These are phyloP conservation scores for Pyrrhura leucotis DNA, from an alignment of 2,797 vertebrate species.

Conservation along the genomic window DNA sequence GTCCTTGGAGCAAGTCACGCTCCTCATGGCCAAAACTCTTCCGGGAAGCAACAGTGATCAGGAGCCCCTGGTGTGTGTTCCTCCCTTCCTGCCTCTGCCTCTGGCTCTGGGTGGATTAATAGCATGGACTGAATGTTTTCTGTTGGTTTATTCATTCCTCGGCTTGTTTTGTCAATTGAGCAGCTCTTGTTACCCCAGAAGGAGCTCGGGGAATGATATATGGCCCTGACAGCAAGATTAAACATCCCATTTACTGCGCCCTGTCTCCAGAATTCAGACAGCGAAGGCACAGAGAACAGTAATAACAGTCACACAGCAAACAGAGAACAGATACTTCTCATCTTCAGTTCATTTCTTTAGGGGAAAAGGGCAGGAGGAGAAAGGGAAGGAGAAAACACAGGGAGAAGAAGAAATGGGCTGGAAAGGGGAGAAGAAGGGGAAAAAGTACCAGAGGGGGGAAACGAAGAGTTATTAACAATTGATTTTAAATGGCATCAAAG, in stretches of 20 bases:
- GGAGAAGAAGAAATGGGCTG: neutral
- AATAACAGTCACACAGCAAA: neutral
- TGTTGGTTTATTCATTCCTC: conserved; percentile 38
- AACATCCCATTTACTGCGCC: conserved; percentile 27
- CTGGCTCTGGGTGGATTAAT: neutral
- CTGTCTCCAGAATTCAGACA: neutral
- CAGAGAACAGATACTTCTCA: neutral
- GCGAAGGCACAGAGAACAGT: neutral
- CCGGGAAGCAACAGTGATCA: neutral
- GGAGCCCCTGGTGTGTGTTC: neutral
- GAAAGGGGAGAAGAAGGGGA: neutral
- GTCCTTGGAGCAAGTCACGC: rapidly evolving
- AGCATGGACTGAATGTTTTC: neutral
- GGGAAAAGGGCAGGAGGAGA: neutral
- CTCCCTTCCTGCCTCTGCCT: neutral
- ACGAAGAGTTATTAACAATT: neutral
- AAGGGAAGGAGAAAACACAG: neutral
- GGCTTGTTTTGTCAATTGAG: conserved; percentile 40
- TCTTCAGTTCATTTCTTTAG: neutral
- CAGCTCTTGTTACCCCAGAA: conserved; percentile 26
- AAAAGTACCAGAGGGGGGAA: neutral
- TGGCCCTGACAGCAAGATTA: conserved; percentile 46
- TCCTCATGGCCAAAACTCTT: neutral
- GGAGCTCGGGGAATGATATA: conserved; percentile 29
- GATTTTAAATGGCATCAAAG: neutral